phyloP scores from a whole-genome alignment of 2,888 invertebrate species.

The Helleia helle region DNA sequence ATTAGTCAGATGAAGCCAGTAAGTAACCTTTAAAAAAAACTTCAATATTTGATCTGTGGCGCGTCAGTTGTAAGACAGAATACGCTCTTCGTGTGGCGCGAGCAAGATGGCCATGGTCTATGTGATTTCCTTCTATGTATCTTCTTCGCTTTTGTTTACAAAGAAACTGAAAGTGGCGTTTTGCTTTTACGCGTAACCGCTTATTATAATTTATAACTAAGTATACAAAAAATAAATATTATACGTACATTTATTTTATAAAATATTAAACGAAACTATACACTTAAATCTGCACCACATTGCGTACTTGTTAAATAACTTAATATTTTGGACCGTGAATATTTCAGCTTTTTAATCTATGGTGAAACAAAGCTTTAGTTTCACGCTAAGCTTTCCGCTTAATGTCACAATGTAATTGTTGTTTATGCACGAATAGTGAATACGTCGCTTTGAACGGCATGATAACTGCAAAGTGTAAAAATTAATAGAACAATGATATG shows the following conservation, averaged over 20 bases:
- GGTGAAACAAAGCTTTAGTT: slow-evolving; percentile 33
- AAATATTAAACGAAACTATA: too few species aligned
- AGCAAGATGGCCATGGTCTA: slow-evolving; percentile 70
- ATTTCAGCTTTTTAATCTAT: too few species aligned
- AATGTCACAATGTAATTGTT: slow-evolving; percentile 23
- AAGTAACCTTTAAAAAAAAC: too few species aligned
- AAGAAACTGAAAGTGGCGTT: slow-evolving; percentile 51
- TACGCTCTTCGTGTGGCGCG: slow-evolving; percentile 47
- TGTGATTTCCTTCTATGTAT: slow-evolving; percentile 44
- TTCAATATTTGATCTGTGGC: slow-evolving; percentile 18
- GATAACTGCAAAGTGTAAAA: too few species aligned
- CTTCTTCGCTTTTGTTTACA: slow-evolving; percentile 33
- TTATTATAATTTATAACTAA: too few species aligned
- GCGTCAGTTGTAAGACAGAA: slow-evolving; percentile 44
- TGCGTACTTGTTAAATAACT: too few species aligned
- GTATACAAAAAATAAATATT: too few species aligned
- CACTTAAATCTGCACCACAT: too few species aligned
- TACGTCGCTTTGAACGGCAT: background rate
- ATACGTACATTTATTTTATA: background rate
- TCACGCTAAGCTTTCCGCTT: slow-evolving; percentile 41
- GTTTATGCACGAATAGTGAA: background rate
- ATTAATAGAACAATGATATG: too few species aligned
- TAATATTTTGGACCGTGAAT: too few species aligned
- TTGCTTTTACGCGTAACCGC: slow-evolving; percentile 4
- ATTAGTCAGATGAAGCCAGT: too few species aligned